Base-by-base conservation (phyloP, 2,113 vertebrate species). In the Leptobrachium leishanense region DNA sequence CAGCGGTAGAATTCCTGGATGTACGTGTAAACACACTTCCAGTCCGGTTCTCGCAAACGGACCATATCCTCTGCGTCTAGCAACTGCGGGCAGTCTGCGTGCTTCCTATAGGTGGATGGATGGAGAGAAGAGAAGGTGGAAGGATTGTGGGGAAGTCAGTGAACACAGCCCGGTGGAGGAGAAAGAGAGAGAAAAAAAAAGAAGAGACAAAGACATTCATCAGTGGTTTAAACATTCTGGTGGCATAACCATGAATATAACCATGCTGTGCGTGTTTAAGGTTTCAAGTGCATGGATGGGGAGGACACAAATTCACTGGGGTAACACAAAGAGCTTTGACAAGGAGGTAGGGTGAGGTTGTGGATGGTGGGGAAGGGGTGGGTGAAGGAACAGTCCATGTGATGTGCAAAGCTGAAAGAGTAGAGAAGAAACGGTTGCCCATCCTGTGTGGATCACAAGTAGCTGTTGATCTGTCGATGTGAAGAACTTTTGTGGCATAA, bases 21-120 rank as follows among this genome's bases (percentile, higher is more conserved):
- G 94, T 99, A 99, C 89, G 98, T 99, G 95, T 99, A 99, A 90
- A 99, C 98, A 93, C 98, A 99, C 96, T 99, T 99, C 98, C 98
- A 99, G 92, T 99, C 98, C 0, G 97, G 98, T 90, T 99, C 98
- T 79, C 96, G 95, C 95, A 99, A 95, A 94, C 96, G 96, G 93
- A 99, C 97, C 97, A 99, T 99, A 94, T 99, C 98, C 88, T 99
- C 98, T 92, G 97, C 96, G 82, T 99, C 97, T 94, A 99, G 92
- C 92, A 99, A 95, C 94, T 97, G 96, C 6, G 98, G 96, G 92
- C 97, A 98, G 92, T 98, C 97, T 82, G 94, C 94, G 92, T 97
- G 94, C 87, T 93, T 96, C 98, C 98, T 99, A 94, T 87, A 88
- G 89, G 91, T 90, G 66, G 88, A 81, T 86, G 74, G 86, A 39